Conservation (phyloP, 35 echinoderm and acorn worm genomes). For the Hemicentrotus pulcherrimus region DNA sequence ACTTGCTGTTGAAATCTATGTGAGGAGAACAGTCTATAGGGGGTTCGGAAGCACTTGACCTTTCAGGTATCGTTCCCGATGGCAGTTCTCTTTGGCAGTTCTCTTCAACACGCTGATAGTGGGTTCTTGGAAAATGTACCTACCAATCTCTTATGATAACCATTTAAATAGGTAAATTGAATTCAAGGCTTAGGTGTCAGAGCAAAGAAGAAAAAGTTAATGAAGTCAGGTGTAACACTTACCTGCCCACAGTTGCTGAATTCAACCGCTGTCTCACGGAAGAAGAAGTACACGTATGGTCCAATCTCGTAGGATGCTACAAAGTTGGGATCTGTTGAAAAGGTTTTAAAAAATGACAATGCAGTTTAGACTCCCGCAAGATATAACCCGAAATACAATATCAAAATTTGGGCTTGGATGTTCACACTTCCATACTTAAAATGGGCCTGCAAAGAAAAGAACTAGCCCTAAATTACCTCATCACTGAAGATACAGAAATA, state of each 20-base stretch:
- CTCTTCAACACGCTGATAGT: not conserved
- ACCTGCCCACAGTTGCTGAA: slow-evolving; percentile 95
- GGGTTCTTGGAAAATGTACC: not conserved
- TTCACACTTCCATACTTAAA: too few species aligned
- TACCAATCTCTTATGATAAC: not conserved
- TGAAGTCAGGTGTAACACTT: slow-evolving; percentile 5
- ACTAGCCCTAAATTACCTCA: too few species aligned
- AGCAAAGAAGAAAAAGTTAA: not conserved
- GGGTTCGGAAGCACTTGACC: not conserved
- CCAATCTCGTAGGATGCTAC: slow-evolving; percentile 96
- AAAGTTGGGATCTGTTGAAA: slow-evolving; percentile 90
- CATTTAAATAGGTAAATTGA: not conserved
- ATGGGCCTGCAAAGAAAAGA: too few species aligned
- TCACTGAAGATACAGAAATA: too few species aligned
- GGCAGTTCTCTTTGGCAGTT: not conserved
- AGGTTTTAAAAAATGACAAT: not conserved
- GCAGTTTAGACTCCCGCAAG: too few species aligned
- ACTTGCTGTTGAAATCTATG: not conserved
- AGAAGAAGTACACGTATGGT: slow-evolving; percentile 96
- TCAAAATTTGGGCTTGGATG: too few species aligned
- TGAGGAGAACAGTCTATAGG: not conserved
- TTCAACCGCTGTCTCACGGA: slow-evolving; percentile 94
- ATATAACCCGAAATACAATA: too few species aligned
- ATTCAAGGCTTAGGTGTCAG: not conserved
- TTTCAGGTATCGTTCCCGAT: not conserved